Evolutionary conservation across 2,797 vertebrate species (phyloP).

Genomic region (Agapornis canus): DNA sequence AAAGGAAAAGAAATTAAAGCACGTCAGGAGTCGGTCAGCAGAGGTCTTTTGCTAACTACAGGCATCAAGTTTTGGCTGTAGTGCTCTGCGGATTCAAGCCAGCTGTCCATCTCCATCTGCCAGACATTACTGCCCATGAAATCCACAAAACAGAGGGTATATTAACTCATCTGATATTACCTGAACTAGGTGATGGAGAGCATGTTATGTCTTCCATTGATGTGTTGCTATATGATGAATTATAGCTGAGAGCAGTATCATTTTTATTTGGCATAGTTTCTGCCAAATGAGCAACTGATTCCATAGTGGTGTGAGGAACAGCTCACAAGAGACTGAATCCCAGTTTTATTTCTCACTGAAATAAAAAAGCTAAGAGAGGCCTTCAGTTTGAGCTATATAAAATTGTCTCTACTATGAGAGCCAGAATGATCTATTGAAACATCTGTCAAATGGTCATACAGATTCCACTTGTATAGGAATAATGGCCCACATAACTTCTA

Average conservation of each 20-base stretch:
- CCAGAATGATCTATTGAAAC: constrained; percentile 14
- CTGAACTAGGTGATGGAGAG: not conserved
- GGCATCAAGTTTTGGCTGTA: not conserved
- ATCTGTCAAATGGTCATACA: constrained; percentile 23
- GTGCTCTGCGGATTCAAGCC: not conserved
- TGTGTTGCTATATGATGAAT: not conserved
- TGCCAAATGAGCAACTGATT: not conserved
- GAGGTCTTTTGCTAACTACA: not conserved
- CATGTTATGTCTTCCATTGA: not conserved
- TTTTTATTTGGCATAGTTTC: not conserved
- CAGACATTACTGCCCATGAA: not conserved
- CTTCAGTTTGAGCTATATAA: not conserved
- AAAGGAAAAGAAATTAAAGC: not conserved
- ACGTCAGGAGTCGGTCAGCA: not conserved
- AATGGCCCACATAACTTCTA: constrained; percentile 12
- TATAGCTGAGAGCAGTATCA: not conserved
- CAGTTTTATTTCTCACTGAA: not conserved
- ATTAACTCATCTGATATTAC: not conserved
- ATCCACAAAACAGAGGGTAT: not conserved
- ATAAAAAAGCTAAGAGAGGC: not conserved
- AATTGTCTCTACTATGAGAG: not conserved
- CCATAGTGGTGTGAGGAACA: not conserved
- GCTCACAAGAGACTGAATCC: not conserved
- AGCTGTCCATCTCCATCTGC: not conserved
- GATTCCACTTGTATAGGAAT: constrained; percentile 40